Conservation (phyloP, 64 coral and sea anemone genomes). For the Porites lutea region DNA sequence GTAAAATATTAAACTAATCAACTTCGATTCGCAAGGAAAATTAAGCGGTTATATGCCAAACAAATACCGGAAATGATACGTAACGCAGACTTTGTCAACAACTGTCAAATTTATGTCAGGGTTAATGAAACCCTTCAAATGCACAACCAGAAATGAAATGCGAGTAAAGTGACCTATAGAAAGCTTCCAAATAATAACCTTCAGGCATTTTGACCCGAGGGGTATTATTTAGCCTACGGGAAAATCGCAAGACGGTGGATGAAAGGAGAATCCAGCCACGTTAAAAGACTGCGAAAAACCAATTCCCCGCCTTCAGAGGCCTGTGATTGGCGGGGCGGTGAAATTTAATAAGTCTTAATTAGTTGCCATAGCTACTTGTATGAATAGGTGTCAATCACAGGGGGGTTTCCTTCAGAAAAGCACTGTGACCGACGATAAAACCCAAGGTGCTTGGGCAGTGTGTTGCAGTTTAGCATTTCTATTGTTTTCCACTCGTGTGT, state of each 20-base stretch:
- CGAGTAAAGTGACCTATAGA: not conserved
- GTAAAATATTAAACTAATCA: constrained; percentile 73
- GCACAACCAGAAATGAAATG: constrained; percentile 28
- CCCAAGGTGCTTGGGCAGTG: not conserved
- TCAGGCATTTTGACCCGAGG: not conserved
- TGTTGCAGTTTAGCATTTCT: constrained; percentile 59
- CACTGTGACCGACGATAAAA: constrained; percentile 1
- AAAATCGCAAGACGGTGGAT: constrained; percentile 9
- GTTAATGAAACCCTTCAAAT: constrained; percentile 63
- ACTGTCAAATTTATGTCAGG: constrained; percentile 73
- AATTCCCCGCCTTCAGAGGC: constrained; percentile 55
- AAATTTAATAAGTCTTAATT: constrained; percentile 94
- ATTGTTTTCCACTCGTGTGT: constrained; percentile 78
- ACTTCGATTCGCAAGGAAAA: constrained; percentile 67
- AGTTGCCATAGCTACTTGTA: constrained; percentile 66
- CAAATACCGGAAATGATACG: constrained; percentile 79
- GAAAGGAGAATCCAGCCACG: constrained; percentile 47
- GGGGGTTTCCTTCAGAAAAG: constrained; percentile 41
- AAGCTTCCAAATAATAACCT: not conserved
- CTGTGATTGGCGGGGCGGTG: constrained; percentile 77
- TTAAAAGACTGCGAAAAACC: constrained; percentile 72
- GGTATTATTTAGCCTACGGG: not conserved
- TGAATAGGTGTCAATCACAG: constrained; percentile 81
- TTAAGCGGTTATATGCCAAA: constrained; percentile 60
- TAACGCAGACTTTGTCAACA: constrained; percentile 62